Conservation (phyloP, 1,140 invertebrate genomes). For the Pseudomyrmex cubaensis region DNA sequence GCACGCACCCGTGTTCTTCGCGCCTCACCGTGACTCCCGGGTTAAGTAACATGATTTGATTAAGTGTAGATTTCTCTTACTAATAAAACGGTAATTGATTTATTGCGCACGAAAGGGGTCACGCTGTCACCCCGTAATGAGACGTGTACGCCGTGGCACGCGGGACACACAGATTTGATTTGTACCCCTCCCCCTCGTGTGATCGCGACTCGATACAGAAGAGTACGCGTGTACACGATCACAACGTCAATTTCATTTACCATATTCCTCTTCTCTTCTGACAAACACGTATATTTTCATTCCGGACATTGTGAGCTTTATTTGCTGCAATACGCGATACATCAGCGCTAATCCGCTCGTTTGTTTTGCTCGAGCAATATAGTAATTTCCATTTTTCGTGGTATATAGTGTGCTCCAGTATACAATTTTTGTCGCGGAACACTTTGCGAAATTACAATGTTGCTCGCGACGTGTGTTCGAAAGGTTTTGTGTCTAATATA, state of each 20-base stretch:
- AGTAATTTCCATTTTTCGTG: no score
- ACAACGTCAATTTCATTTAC: background rate
- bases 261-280: background rate
- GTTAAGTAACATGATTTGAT: constrained; percentile 81
- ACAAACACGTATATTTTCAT: no score
- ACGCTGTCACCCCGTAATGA: constrained; percentile 54
- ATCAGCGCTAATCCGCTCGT: no score
- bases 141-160: constrained; percentile 70
- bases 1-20: no score
- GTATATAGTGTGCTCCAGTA: no score
- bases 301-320: no score
- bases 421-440: no score
- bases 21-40: constrained; percentile 66
- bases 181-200: background rate
- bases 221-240: background rate
- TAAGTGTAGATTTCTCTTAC: constrained; percentile 80
- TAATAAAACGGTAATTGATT: constrained; percentile 81
- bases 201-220: background rate
- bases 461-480: background rate
- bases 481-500: background rate
- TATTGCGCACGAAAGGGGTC: constrained; percentile 73
- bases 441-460: background rate
- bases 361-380: no score
- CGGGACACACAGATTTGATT: constrained; percentile 56
- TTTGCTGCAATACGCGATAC: no score